Evolutionary conservation across 2,888 invertebrate genomes (phyloP).

Genomic region (Hyposoter didymator): DNA sequence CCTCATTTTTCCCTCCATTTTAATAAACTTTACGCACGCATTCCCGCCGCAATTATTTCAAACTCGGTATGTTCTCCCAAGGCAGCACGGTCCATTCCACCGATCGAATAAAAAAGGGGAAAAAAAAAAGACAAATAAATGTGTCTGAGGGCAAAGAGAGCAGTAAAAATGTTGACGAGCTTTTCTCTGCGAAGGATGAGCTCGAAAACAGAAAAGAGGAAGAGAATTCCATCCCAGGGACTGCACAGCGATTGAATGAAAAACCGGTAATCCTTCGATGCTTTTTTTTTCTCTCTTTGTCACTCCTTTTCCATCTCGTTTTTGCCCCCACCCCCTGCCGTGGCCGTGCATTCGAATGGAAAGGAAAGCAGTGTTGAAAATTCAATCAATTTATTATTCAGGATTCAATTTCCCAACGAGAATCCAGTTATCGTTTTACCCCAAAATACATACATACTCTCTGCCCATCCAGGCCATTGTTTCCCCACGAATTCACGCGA

Average conservation of each 20-base stretch:
- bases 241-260: constrained; percentile 43
- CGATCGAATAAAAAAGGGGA: not conserved
- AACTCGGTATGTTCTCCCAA: constrained; percentile 42
- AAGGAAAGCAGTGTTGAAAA: constrained; percentile 43
- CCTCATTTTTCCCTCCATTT: constrained; percentile 25
- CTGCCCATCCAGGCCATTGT: constrained; percentile 4
- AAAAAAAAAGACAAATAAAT: constrained; percentile 25
- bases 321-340: not conserved
- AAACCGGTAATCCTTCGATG: constrained; percentile 43
- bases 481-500: not conserved
- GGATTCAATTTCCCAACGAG: constrained; percentile 51
- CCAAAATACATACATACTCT: constrained; percentile 2
- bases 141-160: not conserved
- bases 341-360: constrained; percentile 47
- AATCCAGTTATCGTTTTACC: constrained; percentile 20
- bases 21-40: constrained; percentile 54
- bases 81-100: constrained; percentile 7
- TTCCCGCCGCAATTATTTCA: constrained; percentile 37
- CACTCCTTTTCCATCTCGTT: not conserved
- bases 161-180: constrained; percentile 46
- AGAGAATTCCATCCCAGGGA: constrained; percentile 35
- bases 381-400: constrained; percentile 65
- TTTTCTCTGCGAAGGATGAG: constrained; percentile 29
- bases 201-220: not conserved
- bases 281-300: constrained; percentile 4